Conservation (phyloP, 2,888 invertebrate genomes). For the Coenonympha arcania region DNA sequence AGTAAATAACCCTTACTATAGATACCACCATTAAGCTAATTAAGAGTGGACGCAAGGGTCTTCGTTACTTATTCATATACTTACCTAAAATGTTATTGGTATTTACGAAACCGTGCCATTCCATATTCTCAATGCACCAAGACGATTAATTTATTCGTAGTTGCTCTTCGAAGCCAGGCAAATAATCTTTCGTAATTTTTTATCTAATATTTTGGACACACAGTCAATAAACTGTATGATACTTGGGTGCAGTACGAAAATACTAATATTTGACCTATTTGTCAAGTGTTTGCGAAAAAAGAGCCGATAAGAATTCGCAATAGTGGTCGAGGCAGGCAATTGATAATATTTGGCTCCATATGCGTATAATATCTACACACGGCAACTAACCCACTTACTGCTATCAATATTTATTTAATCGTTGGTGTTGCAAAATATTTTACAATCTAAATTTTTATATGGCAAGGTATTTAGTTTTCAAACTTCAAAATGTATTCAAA, state of each 20-base stretch:
- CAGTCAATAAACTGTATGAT: background rate
- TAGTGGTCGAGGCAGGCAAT: constrained; percentile 55
- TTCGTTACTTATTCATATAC: too few species aligned
- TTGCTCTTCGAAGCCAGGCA: background rate
- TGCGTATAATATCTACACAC: too few species aligned
- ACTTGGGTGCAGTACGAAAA: constrained; percentile 44
- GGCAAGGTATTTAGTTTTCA: background rate
- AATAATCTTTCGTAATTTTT: background rate
- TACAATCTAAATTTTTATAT: constrained; percentile 28
- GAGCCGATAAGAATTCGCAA: constrained; percentile 60
- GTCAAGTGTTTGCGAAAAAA: constrained; percentile 51
- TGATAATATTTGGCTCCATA: constrained; percentile 67
- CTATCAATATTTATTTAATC: constrained; percentile 67
- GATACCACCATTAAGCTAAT: too few species aligned
- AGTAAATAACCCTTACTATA: too few species aligned
- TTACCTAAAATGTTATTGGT: background rate
- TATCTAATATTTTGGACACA: background rate
- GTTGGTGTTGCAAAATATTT: constrained; percentile 53
- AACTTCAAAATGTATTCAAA: background rate
- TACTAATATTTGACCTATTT: constrained; percentile 63
- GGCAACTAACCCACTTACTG: constrained; percentile 66
- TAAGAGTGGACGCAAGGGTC: constrained; percentile 13
- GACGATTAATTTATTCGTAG: background rate
- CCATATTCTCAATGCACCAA: too few species aligned
- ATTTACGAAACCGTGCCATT: too few species aligned